Percentiles rank a stretch among this genome's conserved stretches.
Conservation (phyloP, 1,140 invertebrate genomes). For the Oppia nitens region DNA sequence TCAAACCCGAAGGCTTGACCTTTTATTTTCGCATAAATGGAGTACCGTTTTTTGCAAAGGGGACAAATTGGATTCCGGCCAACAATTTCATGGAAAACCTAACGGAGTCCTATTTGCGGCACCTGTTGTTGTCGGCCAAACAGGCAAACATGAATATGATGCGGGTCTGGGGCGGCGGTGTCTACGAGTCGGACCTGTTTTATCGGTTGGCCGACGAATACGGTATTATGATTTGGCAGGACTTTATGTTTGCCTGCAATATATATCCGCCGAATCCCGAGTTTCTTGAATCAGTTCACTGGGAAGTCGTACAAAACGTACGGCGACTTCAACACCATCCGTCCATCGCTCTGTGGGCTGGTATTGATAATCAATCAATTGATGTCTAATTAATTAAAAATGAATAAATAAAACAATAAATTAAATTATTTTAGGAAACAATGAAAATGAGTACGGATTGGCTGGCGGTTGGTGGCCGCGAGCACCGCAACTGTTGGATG, state of each 20-base stretch:
- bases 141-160: conserved; percentile 82
- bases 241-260: conserved; percentile 92
- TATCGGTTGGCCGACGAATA: conserved; percentile 47
- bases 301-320: conserved; percentile 68
- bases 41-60: conserved; percentile 78
- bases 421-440: too few relatives aligned
- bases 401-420: too few relatives aligned
- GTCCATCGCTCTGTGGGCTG: conserved; percentile 62
- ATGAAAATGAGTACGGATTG: too few relatives aligned
- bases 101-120: conserved; percentile 30
- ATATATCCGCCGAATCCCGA: conserved; percentile 65
- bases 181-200: conserved; percentile 48
- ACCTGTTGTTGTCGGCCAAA: conserved; percentile 48
- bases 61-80: conserved; percentile 85
- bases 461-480: conserved; percentile 54
- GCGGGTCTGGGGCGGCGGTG: conserved; percentile 93
- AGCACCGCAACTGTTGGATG: conserved; percentile 25
- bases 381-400: too few relatives aligned
- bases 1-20: conserved; percentile 32
- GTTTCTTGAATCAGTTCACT: conserved; percentile 52
- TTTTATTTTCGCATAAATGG: conserved; percentile 83
- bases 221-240: conserved; percentile 33
- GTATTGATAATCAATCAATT: too few relatives aligned
- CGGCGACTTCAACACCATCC: conserved; percentile 68
- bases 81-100: conserved; percentile 65